Conservation (phyloP, 92 coral and sea anemone species). For the Muricea muricata region DNA sequence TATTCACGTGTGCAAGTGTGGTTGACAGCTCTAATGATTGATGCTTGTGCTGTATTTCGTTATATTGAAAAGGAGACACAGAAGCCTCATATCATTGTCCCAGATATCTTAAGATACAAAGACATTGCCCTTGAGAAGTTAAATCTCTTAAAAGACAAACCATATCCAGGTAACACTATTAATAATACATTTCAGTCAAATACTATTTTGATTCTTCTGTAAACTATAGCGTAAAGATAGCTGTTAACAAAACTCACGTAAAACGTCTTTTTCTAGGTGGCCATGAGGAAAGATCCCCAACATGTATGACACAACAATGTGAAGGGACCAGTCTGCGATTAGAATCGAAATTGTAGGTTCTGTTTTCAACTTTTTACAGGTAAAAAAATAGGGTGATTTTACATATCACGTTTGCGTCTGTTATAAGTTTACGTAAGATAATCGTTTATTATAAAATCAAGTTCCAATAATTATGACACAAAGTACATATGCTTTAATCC, state of each 20-base stretch:
- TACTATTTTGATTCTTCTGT: no score
- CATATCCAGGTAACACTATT: constrained; percentile 4
- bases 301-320: not conserved
- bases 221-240: no score
- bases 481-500: no score
- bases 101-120: constrained; percentile 25
- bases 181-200: no score
- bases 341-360: not conserved
- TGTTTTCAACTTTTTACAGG: not conserved
- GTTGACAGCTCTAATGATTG: constrained; percentile 18
- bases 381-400: not conserved
- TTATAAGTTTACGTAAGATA: no score
- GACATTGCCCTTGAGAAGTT: constrained; percentile 17
- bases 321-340: not conserved
- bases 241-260: not conserved
- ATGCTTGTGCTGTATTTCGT: constrained; percentile 14
- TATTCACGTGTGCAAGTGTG: not conserved
- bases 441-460: no score
- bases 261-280: not conserved
- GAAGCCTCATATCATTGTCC: constrained; percentile 10
- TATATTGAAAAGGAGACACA: constrained; percentile 4
- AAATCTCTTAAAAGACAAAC: not conserved
- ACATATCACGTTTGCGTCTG: no score
- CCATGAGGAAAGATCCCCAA: not conserved
- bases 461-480: no score